Conservation (phyloP, 2,113 vertebrate species). For the Tragelaphus imberbis region DNA sequence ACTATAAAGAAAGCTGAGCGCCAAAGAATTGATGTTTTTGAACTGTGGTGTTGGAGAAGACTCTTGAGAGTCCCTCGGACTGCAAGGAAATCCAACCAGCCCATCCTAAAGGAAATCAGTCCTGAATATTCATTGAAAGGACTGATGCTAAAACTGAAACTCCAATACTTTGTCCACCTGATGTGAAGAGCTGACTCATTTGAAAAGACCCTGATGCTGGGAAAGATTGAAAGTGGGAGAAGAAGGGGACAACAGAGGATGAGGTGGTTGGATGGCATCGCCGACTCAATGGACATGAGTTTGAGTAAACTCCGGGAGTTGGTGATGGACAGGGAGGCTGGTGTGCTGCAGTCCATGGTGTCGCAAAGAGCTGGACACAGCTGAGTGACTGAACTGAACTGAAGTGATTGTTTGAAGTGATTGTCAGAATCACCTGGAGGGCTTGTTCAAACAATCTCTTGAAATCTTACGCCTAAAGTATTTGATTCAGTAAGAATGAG, state of each 20-base stretch:
- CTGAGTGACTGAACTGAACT: background rate
- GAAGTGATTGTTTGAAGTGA: background rate
- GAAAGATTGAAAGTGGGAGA: background rate
- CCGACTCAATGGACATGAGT: background rate
- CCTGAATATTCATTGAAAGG: background rate
- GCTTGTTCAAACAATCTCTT: background rate
- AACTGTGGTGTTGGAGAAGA: background rate
- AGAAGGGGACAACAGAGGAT: background rate
- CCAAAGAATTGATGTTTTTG: background rate
- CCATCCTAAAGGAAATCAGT: background rate
- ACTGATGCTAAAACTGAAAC: background rate
- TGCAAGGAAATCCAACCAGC: background rate
- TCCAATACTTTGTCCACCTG: background rate
- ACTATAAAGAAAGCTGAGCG: background rate
- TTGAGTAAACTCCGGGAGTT: background rate
- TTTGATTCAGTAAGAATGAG: background rate
- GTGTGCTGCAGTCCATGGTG: background rate
- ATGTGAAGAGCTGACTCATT: background rate
- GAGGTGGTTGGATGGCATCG: background rate
- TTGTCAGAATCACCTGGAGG: background rate
- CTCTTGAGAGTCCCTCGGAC: background rate
- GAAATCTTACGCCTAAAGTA: accelerated
- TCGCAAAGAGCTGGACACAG: background rate
- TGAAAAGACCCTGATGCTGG: background rate
- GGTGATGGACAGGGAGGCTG: background rate